Percentiles rank a stretch among this genome's conserved stretches.
Conservation (phyloP, 2,113 vertebrate genomes). For the Trogon melanurus region DNA sequence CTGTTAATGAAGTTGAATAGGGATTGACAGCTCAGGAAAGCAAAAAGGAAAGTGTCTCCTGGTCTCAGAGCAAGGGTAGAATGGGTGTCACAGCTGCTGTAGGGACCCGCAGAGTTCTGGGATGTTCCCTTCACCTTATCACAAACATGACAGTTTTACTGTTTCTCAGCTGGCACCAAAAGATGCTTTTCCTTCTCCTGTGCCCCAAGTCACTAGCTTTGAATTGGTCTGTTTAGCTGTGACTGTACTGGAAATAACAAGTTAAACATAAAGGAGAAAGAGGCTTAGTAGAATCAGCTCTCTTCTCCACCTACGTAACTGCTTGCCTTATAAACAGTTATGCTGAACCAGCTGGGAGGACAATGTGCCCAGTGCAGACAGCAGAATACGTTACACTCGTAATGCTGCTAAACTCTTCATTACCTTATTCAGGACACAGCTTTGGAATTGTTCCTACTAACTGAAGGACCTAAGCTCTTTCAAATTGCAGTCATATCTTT, state of each 20-base stretch:
- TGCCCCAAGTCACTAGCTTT: neutral
- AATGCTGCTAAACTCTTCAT: conserved; percentile 6
- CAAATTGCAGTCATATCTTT: neutral
- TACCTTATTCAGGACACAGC: neutral
- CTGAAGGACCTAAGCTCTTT: neutral
- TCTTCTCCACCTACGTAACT: neutral
- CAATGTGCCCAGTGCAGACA: neutral
- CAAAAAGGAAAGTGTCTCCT: neutral
- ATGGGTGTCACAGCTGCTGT: neutral
- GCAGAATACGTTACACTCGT: neutral
- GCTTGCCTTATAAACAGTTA: neutral
- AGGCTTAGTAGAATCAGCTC: neutral
- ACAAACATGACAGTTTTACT: neutral
- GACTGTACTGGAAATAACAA: neutral
- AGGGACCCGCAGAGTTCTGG: neutral
- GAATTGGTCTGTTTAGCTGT: neutral
- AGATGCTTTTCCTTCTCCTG: neutral
- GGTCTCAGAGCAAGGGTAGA: neutral
- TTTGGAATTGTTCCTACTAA: neutral
- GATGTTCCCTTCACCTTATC: neutral
- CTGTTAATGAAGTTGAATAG: neutral
- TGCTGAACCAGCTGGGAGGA: conserved; percentile 20
- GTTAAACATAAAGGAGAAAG: neutral
- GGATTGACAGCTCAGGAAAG: neutral
- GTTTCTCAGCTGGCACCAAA: neutral